Percentiles rank a stretch among this genome's conserved stretches.
Evolutionary conservation across 2,888 invertebrate genomes (phyloP).

Genomic region (Leucoma salicis): DNA sequence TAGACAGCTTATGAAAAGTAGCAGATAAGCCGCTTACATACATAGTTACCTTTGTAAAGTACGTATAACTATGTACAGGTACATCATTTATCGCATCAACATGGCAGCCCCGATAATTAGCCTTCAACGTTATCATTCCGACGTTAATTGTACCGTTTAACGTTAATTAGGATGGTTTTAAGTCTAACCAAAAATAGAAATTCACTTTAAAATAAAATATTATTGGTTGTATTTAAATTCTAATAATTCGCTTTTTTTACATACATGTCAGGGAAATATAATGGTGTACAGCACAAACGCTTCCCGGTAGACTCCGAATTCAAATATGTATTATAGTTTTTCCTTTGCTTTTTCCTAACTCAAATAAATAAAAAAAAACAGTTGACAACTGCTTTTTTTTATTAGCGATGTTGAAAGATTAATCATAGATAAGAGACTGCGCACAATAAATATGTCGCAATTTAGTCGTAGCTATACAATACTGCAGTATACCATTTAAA

Average conservation of each 20-base stretch:
- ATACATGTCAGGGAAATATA: too few species aligned
- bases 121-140: slow-evolving; percentile 33
- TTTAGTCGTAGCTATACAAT: slow-evolving; percentile 8
- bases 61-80: slow-evolving; percentile 1
- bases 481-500: too few species aligned
- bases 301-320: too few species aligned
- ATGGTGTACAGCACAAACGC: too few species aligned
- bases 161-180: slow-evolving; percentile 3
- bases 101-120: slow-evolving; percentile 24
- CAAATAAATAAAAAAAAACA: neutral
- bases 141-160: slow-evolving; percentile 23
- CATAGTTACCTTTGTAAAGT: slow-evolving; percentile 8
- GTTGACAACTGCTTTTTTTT: neutral
- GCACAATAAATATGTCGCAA: slow-evolving; percentile 27
- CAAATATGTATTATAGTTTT: too few species aligned
- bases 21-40: slow-evolving; percentile 24
- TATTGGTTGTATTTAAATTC: too few species aligned
- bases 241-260: neutral
- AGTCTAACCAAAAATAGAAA: too few species aligned
- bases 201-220: too few species aligned
- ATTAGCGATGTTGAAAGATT: neutral
- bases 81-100: slow-evolving; percentile 9
- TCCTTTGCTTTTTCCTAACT: neutral
- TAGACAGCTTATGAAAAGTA: slow-evolving; percentile 17
- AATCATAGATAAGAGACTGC: slow-evolving; percentile 6